Percentiles rank a stretch among this genome's conserved stretches.
Conservation (phyloP, 2,797 vertebrate genomes). For the Cephalopachus bancanus region DNA sequence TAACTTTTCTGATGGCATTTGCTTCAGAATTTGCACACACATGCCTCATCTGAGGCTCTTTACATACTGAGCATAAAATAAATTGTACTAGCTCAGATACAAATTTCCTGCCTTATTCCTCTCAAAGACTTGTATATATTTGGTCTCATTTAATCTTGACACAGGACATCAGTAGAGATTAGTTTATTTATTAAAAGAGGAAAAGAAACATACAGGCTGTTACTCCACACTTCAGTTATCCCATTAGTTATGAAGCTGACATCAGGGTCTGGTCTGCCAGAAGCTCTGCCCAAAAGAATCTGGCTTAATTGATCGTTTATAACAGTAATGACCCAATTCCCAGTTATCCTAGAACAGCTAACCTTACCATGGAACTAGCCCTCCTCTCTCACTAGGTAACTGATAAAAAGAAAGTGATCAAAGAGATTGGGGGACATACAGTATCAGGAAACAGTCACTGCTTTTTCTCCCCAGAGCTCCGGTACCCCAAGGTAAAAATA, state of each 20-base stretch:
- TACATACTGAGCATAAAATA: constrained; percentile 31
- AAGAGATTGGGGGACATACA: not conserved
- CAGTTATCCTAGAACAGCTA: constrained; percentile 19
- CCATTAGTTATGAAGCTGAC: constrained; percentile 23
- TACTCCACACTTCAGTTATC: not conserved
- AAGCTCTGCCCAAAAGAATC: constrained; percentile 11
- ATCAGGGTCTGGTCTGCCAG: constrained; percentile 31
- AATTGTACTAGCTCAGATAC: not conserved
- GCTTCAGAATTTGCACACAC: constrained; percentile 1
- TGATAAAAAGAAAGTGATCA: not conserved
- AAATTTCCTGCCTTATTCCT: not conserved
- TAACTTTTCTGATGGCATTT: not conserved
- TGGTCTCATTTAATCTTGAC: constrained; percentile 51
- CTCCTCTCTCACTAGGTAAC: not conserved
- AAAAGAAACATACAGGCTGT: not conserved
- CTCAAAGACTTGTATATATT: constrained; percentile 12
- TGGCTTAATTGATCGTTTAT: not conserved
- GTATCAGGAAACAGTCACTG: not conserved
- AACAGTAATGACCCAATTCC: not conserved
- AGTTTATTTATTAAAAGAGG: constrained; percentile 37
- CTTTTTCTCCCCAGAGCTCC: not conserved
- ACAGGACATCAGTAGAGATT: not conserved
- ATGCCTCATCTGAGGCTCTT: not conserved
- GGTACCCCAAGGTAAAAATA: not conserved
- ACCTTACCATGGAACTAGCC: not conserved